phyloP scores from a whole-genome alignment of 2,888 invertebrate genomes.

The Philhelius pedissequus region DNA sequence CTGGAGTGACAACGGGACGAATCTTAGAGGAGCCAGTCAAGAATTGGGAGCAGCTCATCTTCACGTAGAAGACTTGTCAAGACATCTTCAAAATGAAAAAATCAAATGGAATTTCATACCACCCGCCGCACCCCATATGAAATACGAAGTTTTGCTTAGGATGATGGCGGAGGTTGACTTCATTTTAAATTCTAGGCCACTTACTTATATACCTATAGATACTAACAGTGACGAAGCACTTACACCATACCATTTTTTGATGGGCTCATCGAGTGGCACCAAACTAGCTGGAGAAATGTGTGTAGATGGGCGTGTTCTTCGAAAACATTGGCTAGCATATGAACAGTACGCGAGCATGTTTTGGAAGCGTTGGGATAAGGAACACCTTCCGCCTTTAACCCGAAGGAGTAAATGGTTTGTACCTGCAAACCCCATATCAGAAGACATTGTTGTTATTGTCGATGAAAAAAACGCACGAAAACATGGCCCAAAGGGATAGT shows the following conservation, averaged over 20 bases:
- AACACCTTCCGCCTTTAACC: background rate
- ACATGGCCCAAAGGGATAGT: too few relatives aligned
- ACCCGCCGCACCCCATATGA: too few relatives aligned
- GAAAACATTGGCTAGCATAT: too few relatives aligned
- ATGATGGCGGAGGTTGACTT: background rate
- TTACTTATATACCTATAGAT: too few relatives aligned
- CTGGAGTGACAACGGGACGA: slow-evolving; percentile 53
- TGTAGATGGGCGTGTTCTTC: too few relatives aligned
- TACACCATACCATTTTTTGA: background rate
- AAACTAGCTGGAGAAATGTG: too few relatives aligned
- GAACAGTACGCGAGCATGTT: too few relatives aligned
- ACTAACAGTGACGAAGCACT: background rate
- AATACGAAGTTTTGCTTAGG: background rate
- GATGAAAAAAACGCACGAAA: background rate
- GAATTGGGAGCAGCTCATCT: background rate
- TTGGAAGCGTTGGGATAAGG: background rate
- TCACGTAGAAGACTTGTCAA: background rate
- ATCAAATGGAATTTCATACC: too few relatives aligned
- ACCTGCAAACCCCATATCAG: background rate
- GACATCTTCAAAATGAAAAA: background rate
- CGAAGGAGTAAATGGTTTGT: background rate
- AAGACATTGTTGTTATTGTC: background rate
- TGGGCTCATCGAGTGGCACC: too few relatives aligned
- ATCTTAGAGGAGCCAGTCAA: slow-evolving; percentile 55
- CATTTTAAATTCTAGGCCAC: too few relatives aligned